Conservation (phyloP, 2,888 invertebrate species). For the Drosophila dives region DNA sequence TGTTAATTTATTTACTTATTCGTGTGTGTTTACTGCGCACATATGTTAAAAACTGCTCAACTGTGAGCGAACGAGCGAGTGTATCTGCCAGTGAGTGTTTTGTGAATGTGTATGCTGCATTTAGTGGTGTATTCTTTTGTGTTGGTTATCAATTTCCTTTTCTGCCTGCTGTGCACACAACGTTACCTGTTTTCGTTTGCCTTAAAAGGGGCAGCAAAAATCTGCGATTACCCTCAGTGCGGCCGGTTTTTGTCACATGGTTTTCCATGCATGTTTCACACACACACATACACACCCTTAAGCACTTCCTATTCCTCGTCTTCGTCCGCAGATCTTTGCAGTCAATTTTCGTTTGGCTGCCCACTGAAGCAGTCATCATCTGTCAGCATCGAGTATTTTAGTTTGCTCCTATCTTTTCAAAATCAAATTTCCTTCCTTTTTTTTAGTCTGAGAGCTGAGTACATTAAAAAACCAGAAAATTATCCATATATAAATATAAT, state of each 20-base stretch:
- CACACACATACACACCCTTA: slow-evolving; percentile 28
- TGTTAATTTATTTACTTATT: slow-evolving; percentile 76
- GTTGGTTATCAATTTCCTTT: slow-evolving; percentile 51
- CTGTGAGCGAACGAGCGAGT: slow-evolving; percentile 5
- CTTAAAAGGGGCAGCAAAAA: slow-evolving; percentile 39
- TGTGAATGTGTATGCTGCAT: slow-evolving; percentile 10
- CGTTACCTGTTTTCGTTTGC: slow-evolving; percentile 49
- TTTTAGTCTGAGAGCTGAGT: slow-evolving; percentile 7
- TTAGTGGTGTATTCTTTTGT: slow-evolving; percentile 62
- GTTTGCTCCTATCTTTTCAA: slow-evolving; percentile 1
- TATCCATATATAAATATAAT: slow-evolving; percentile 2
- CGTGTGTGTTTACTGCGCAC: slow-evolving; percentile 62
- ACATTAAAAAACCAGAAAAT: slow-evolving; percentile 17
- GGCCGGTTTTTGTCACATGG: slow-evolving; percentile 37
- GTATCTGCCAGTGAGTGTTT: slow-evolving; percentile 10
- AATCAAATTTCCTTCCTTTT: slow-evolving; percentile 10
- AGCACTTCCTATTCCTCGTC: slow-evolving; percentile 35
- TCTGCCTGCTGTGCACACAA: slow-evolving; percentile 15
- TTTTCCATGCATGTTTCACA: slow-evolving; percentile 15
- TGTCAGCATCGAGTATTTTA: slow-evolving; percentile 9
- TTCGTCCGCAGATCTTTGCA: slow-evolving; percentile 32
- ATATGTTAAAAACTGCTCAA: slow-evolving; percentile 71
- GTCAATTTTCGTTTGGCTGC: slow-evolving; percentile 24
- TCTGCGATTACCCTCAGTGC: slow-evolving; percentile 40
- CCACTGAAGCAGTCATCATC: slow-evolving; percentile 14